Conservation (phyloP, 2,797 vertebrate genomes). For the Chelmon rostratus region DNA sequence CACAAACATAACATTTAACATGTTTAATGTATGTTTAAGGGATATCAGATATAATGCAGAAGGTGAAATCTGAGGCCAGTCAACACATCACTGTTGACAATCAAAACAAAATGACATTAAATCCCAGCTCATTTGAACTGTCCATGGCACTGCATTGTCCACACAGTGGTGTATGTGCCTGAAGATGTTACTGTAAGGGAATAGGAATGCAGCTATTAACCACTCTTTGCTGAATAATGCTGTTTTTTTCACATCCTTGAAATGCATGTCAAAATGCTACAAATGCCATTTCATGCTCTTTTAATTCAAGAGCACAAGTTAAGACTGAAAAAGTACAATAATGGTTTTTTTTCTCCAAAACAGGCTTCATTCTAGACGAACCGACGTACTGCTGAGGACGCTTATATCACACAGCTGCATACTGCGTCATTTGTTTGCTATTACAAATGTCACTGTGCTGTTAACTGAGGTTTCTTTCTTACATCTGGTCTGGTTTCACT, state of each 20-base stretch:
- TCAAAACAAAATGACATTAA: not conserved
- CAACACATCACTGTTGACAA: no score
- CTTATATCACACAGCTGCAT: not conserved
- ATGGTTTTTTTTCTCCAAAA: not conserved
- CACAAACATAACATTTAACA: not conserved
- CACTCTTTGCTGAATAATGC: not conserved
- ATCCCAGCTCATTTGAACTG: not conserved
- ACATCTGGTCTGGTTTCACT: not conserved
- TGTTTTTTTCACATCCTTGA: no score
- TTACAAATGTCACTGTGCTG: not conserved
- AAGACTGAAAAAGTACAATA: not conserved
- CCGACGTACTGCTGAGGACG: not conserved
- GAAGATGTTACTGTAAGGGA: not conserved
- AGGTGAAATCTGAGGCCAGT: not conserved
- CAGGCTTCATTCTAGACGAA: not conserved
- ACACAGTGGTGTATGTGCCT: not conserved
- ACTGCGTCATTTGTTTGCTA: not conserved
- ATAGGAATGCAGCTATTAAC: not conserved
- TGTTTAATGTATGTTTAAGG: not conserved
- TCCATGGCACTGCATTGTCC: not conserved
- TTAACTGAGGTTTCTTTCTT: not conserved
- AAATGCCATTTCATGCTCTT: not conserved
- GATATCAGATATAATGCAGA: not conserved
- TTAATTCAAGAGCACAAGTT: not conserved
- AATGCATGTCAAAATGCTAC: not conserved